Evolutionary conservation across 2,888 invertebrate species (phyloP).

Genomic region (Nasonovia ribisnigri): DNA sequence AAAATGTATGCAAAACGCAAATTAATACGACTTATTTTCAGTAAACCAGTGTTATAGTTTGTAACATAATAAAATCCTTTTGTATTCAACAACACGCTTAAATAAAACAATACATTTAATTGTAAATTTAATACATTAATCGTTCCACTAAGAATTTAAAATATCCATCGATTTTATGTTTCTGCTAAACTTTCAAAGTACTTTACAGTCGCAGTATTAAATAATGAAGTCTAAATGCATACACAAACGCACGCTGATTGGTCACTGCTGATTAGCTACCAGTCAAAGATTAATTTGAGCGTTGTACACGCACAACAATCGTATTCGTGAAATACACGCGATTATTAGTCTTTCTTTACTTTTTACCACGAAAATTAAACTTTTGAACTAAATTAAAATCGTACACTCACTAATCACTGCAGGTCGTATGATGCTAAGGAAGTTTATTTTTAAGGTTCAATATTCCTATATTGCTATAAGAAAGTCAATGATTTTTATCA

Average conservation of each 20-base stretch:
- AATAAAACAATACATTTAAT: background rate
- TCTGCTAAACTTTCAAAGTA: background rate
- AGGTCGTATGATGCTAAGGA: background rate
- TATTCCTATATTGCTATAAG: background rate
- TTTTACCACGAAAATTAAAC: background rate
- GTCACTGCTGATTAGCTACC: background rate
- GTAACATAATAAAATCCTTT: too few relatives aligned
- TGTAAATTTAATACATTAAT: too few relatives aligned
- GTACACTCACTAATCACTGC: background rate
- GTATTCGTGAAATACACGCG: background rate
- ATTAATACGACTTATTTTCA: too few relatives aligned
- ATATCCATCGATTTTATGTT: background rate
- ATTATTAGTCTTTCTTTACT: background rate
- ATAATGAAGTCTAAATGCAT: background rate
- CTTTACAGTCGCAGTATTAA: background rate
- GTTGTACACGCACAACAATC: background rate
- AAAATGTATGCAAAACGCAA: too few relatives aligned
- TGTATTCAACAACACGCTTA: too few relatives aligned
- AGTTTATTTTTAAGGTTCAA: background rate
- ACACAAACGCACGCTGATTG: background rate
- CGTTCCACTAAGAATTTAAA: background rate
- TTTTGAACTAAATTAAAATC: background rate
- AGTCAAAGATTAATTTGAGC: background rate
- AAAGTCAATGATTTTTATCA: background rate
- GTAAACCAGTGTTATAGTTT: too few relatives aligned